Percentiles rank a stretch among this genome's conserved stretches.
These are phyloP conservation scores for Polypedilum pembai DNA, from an alignment of 1,140 invertebrate genomes.

Conservation along the genomic window DNA sequence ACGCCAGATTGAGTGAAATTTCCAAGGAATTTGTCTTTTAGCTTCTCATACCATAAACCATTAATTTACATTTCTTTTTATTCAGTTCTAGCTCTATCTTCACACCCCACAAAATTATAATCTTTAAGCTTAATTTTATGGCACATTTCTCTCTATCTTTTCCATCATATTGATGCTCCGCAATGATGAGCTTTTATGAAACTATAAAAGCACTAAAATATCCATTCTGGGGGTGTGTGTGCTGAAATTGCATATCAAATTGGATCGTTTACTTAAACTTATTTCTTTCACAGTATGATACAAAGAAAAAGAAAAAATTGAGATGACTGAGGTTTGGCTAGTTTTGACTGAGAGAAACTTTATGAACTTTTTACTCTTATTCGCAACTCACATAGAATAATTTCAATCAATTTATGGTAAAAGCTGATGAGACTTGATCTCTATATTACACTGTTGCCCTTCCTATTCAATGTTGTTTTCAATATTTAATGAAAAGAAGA, in stretches of 20 bases:
- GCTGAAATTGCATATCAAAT: constrained; percentile 25
- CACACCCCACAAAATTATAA: constrained; percentile 19
- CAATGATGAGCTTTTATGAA: constrained; percentile 26
- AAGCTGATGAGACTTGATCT: not conserved
- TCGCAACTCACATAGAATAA: not conserved
- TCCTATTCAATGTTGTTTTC: too few species aligned
- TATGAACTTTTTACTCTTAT: not conserved
- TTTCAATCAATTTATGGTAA: constrained; percentile 14
- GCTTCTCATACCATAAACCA: too few species aligned
- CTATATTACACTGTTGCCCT: too few species aligned
- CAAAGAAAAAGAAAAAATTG: not conserved
- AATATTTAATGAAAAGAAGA: too few species aligned
- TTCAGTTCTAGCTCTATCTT: not conserved
- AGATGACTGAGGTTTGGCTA: not conserved
- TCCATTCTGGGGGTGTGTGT: constrained; percentile 21
- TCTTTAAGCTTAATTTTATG: constrained; percentile 28
- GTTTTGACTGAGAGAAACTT: too few species aligned
- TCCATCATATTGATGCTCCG: not conserved
- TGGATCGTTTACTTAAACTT: constrained; percentile 20
- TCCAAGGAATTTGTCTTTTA: too few species aligned
- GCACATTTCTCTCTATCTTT: not conserved
- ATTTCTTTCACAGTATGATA: not conserved
- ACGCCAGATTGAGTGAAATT: too few species aligned
- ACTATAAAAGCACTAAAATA: constrained; percentile 28
- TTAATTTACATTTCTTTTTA: too few species aligned